Base-by-base conservation (phyloP, 2,113 vertebrate genomes). In the Scomber japonicus region DNA sequence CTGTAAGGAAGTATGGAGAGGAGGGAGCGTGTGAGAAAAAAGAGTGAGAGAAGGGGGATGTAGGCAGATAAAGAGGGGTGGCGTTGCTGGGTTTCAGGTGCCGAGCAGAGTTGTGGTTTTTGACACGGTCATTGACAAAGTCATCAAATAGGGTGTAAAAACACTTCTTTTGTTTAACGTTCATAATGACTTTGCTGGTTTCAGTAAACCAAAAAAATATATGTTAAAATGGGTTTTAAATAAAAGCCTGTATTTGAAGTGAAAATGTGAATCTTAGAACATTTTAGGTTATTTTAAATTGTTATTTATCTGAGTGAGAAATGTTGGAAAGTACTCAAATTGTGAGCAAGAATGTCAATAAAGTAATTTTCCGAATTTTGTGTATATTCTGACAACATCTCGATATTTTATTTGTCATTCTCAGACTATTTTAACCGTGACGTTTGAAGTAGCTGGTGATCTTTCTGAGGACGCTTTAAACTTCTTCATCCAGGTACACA, bases 351-450 rank as follows among this genome's bases (percentile, higher is more conserved):
- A 40, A 40, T 1, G 35, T 40, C 35, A 40, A 40, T 1, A 45
- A 57, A 46, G 8, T 53, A n/a, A 48, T 27, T 27, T 27, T 14
- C 56, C 16, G 53, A 27, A n/a, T n/a, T 44, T 30, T 11, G 12
- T 40, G 0, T 50, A 16, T 17, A 2, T 17, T 31, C 49, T n/a
- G 1, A 54, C 31, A 3, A 21, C 11, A 13, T 13, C 45, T 45
- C 2, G 7, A n/a, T 21, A 2, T 48, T 16, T 1, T 45, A 40
- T 14, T 3, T 78, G 13, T 68, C 45, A 1, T 57, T 78, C 69
- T 71, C 82, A 99, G 98, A 96, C 92, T 90, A 96, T 99, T 94
- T 87, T 96, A 84, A 99, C 98, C 11, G 93, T 96, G 84, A 99
- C 97, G 3, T 97, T 99, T 94, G 97, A 99, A 94, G 94, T 96